Conservation (phyloP, 2,113 vertebrate genomes). For the Percopsis transmontana region DNA sequence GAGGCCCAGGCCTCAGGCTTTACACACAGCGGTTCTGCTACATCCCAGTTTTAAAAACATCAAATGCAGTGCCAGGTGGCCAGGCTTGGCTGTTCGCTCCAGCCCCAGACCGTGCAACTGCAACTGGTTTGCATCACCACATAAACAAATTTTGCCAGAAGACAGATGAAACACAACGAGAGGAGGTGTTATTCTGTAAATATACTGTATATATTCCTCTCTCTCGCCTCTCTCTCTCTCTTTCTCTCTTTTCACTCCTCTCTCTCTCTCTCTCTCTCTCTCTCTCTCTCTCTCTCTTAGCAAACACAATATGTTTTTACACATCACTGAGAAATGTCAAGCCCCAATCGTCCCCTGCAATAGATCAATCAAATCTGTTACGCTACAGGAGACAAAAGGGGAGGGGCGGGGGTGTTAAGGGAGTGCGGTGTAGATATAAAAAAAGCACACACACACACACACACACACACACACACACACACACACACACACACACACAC, state of each 20-base stretch:
- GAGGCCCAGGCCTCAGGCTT: conserved; percentile 43
- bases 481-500: neutral
- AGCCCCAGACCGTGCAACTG: conserved; percentile 1
- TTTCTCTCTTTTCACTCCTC: neutral
- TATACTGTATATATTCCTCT: neutral
- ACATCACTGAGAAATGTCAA: conserved; percentile 79
- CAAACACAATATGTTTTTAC: conserved; percentile 78
- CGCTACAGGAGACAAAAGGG: conserved; percentile 45
- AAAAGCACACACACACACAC: too few species aligned
- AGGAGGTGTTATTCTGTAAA: neutral
- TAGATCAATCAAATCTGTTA: conserved; percentile 73
- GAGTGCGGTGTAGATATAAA: conserved; percentile 7
- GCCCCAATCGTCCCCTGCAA: conserved; percentile 58
- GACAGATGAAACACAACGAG: neutral
- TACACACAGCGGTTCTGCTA: conserved; percentile 51
- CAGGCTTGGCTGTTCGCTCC: conserved; percentile 37
- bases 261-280: conserved; percentile 17
- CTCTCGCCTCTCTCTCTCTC: neutral
- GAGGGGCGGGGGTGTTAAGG: conserved; percentile 44
- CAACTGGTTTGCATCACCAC: conserved; percentile 31
- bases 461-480: neutral
- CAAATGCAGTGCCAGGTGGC: conserved; percentile 55
- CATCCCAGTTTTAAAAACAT: conserved; percentile 58
- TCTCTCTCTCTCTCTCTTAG: conserved; percentile 39
- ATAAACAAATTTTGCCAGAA: neutral